A percentile compares a stretch with the other conserved stretches of the same genome.
Evolutionary conservation across 1,140 invertebrate genomes (phyloP).

Genomic region (Bombyx mandarina): DNA sequence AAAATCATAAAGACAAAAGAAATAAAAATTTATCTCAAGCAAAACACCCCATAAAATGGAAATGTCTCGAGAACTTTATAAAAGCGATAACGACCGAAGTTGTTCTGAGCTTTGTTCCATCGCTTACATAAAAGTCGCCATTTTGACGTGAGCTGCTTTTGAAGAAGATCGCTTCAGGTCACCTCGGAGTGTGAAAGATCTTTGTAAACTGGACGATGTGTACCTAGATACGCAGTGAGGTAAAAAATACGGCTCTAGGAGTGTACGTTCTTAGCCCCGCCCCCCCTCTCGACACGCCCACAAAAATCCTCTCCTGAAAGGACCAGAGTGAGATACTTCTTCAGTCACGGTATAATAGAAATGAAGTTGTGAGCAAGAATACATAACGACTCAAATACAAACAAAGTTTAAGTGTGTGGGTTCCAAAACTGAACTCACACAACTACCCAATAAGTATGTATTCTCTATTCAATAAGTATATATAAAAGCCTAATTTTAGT

Average conservation of each 20-base stretch:
- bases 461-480: too few species aligned
- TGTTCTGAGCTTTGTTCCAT: conserved; percentile 61
- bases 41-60: conserved; percentile 69
- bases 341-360: conserved; percentile 31
- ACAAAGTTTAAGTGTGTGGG: not conserved
- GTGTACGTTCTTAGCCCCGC: conserved; percentile 56
- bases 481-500: too few species aligned
- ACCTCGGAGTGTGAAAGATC: conserved; percentile 25
- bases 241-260: conserved; percentile 67
- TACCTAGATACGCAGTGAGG: conserved; percentile 61
- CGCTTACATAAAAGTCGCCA: conserved; percentile 62
- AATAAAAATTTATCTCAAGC: conserved; percentile 65
- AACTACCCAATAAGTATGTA: not conserved
- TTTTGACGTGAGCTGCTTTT: conserved; percentile 20
- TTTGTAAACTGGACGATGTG: conserved; percentile 38
- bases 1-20: conserved; percentile 52
- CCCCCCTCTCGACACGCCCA: conserved; percentile 48
- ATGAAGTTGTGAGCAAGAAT: conserved; percentile 14
- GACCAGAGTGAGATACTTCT: conserved; percentile 55
- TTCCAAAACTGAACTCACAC: not conserved
- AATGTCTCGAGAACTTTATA: conserved; percentile 68
- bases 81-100: conserved; percentile 68
- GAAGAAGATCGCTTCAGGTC: not conserved
- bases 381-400: not conserved
- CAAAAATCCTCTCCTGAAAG: conserved; percentile 34